Evolutionary conservation across 1,140 invertebrate genomes (phyloP).

Genomic region (Brachionus rotundiformis): DNA sequence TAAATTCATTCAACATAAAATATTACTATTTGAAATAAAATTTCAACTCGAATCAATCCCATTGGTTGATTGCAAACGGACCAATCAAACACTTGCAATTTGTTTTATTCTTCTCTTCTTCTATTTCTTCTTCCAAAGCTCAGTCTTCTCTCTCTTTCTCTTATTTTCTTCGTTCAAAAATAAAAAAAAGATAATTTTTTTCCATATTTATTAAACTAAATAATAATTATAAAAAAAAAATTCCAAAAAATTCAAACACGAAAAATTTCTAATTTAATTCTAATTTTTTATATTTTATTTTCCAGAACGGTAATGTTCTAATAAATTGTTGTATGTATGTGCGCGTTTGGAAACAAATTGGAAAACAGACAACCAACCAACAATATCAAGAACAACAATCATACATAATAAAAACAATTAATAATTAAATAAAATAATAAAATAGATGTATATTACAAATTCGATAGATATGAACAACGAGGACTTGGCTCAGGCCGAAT

Average conservation of each 20-base stretch:
- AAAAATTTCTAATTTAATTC: no score
- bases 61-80: not conserved
- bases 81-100: not conserved
- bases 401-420: not conserved
- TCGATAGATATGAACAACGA: slow-evolving; percentile 31
- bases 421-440: not conserved
- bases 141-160: not conserved
- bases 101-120: not conserved
- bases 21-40: not conserved
- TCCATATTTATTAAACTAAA: no score
- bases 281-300: no score
- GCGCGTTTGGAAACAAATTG: no score
- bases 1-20: not conserved
- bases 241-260: no score
- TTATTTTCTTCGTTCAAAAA: not conserved
- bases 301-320: no score
- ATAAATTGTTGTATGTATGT: no score
- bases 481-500: not conserved
- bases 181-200: not conserved
- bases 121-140: not conserved
- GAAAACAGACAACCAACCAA: no score
- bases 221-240: no score
- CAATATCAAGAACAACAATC: not conserved
- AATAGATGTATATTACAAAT: slow-evolving; percentile 39
- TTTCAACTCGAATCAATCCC: not conserved